Evolutionary conservation across 2,797 vertebrate genomes (phyloP), one percentile per base, ranked within the genome.

Genomic region (Typhlichthys eigenmanni): DNA sequence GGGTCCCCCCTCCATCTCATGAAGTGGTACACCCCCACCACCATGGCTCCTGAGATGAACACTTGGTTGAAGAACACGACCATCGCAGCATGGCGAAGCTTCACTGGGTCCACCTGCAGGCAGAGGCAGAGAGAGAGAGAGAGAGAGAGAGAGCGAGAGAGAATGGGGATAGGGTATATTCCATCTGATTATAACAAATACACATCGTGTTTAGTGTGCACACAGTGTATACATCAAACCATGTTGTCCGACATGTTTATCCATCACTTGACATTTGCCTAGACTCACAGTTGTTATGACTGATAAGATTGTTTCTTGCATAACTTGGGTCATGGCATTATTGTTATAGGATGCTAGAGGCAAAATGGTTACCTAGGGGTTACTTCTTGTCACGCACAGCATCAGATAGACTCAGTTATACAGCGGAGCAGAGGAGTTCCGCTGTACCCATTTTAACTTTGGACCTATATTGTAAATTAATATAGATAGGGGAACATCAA

Each of bases 51-150:
- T 0, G 95, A 95, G 79, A 98, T 53, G 29, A 89, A 69, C 2
- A 90, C 0, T 45, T 95, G 91, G 87, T 98, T 98, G 68, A 79
- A 86, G 50, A 93, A 1, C 0, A 80, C 94, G 0, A 77, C 83
- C 72, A 55, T 86, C 56, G 95, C 6, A 0, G 89, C 87, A 2
- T 92, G 86, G 1, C 61, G 62, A 19, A 98, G 82, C 65, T 91
- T 95, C 1, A 0, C 79, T 0, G 79, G 80, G 69, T 98, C 95
- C 72, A 98, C 95, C 96, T 98, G 84, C 8, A 32, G 13, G 13
- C 16, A 48, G 55, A 29, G 24, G 16, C 16, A 17, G 16, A 17
- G 16, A 17, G 16, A 17, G 16, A 17, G 16, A 38, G n/a, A 24
- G 19, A 24, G 19, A 24, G 19, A 29, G 24, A 29, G 24, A 24